phyloP scores from a whole-genome alignment of 2,797 vertebrate species.

The Enteromius argenteus region DNA sequence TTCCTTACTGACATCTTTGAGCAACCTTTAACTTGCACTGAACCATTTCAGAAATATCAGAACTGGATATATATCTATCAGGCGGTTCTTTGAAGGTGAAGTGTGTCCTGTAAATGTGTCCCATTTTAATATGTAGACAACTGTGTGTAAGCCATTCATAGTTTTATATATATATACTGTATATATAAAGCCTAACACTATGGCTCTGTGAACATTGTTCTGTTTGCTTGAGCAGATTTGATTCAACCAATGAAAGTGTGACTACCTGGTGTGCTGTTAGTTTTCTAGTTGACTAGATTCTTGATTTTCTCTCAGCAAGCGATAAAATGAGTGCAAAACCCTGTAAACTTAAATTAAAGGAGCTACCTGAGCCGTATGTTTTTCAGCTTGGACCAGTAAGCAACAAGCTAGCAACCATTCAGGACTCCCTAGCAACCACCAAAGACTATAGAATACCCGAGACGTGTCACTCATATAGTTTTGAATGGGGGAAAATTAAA shows the following conservation, averaged over 20 bases:
- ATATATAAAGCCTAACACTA: background rate
- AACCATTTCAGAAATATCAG: background rate
- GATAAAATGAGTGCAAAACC: background rate
- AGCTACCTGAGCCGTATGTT: background rate
- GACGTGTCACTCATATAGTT: too few relatives aligned
- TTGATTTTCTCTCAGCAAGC: background rate
- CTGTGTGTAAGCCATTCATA: background rate
- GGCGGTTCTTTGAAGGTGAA: background rate
- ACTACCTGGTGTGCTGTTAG: background rate
- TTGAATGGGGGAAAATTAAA: too few relatives aligned
- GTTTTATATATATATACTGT: too few relatives aligned
- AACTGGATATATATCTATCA: background rate
- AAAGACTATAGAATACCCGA: too few relatives aligned
- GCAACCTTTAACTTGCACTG: background rate
- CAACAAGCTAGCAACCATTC: background rate
- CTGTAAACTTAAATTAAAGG: background rate
- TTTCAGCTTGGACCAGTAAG: background rate
- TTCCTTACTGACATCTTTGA: background rate
- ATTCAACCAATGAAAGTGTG: background rate
- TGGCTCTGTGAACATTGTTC: background rate
- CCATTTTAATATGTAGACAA: background rate
- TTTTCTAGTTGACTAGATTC: conserved; percentile 6
- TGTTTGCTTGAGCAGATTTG: background rate
- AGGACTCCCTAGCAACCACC: background rate
- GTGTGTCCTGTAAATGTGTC: background rate